Evolutionary conservation across 1,140 invertebrate genomes (phyloP), one percentile per base, ranked within the genome.

Genomic region (Hylaeus volcanicus): DNA sequence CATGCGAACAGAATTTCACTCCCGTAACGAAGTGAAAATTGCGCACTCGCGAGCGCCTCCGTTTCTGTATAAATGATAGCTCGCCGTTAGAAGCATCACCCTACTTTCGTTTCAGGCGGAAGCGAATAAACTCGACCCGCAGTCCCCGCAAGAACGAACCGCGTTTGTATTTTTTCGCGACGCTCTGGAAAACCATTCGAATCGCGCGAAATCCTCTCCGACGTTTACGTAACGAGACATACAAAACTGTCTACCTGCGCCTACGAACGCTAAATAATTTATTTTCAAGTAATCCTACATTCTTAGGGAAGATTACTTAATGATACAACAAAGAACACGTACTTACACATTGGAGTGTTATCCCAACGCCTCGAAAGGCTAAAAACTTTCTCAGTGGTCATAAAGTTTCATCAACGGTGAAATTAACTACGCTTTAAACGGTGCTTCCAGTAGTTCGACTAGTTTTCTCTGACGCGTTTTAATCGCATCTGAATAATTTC

Each of bases 1-100:
- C 71, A 72, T 68, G 82, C 68, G 83, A 79, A 82, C 75, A 88
- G 77, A 88, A 90, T 91, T 91, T 91, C 90, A 90, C 89, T 90
- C 87, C 86, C 87, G 88, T 88, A 91, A 91, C 89, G 86, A 90
- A 90, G 89, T 91, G 88, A 91, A 90, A 91, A 91, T 90, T 86
- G 83, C 85, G 83, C 85, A 76, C 78, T 65, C 78, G 73, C 84
- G 64, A 63, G 66, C 81, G 70, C 56, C 82, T 76, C 75, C 71
- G 72, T 85, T 85, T 85, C 66, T 78, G 73, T 86, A 78, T 82
- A 85, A 85, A 85, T 60, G 81, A 84, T 81, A 77, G 70, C 55
- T 73, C 61, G 37, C 60, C 74, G 53, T 55, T 66, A 81, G 78
- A 26, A 74, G 66, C 66, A 81, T 87, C 86, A 87, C 73, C 86